Evolutionary conservation across 2,888 invertebrate species (phyloP), one percentile per base, ranked within the genome.

Genomic region (Smittia aterrima): DNA sequence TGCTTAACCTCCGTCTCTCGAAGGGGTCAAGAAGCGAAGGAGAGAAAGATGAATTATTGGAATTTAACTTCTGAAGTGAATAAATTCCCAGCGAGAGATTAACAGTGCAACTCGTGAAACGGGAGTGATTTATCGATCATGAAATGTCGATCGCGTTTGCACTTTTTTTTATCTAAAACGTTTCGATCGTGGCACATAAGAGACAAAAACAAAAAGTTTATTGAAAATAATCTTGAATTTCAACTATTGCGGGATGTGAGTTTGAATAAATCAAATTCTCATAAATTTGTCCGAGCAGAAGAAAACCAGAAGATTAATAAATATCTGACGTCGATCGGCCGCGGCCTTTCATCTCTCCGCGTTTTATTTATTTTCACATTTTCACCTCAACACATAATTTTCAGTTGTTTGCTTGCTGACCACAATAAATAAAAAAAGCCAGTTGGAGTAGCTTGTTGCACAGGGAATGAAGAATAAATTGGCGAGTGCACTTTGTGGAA

Each of bases 221-320:
- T n/a, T n/a, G n/a, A n/a, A n/a, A n/a, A n/a, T n/a, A n/a, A n/a
- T n/a, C n/a, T n/a, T n/a, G n/a, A n/a, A n/a, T n/a, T n/a, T n/a
- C n/a, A n/a, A n/a, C n/a, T n/a, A n/a, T n/a, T n/a, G n/a, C n/a
- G n/a, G n/a, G n/a, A n/a, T n/a, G n/a, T n/a, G n/a, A n/a, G n/a
- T n/a, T 68, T 47, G 47, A 68, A 68, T 68, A 41, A 68, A 68
- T 68, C 47, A 68, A 68, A 68, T 47, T 20, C 41, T 68, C 68
- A 25, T 68, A 68, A 68, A 68, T 68, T 68, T 47, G 66, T 66
- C 66, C 32, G 38, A 38, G 38, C 6, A 9, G 9, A 38, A 7
- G 16, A n/a, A 53, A 16, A 16, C 24, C 25, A 13, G 18, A n/a
- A 53, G 7, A 18, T 53, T 53, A 53, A 64, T 64, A 64, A 64